Evolutionary conservation across 2,797 vertebrate genomes (phyloP), one percentile per base, ranked within the genome.

Genomic region (Glyptemys insculpta): DNA sequence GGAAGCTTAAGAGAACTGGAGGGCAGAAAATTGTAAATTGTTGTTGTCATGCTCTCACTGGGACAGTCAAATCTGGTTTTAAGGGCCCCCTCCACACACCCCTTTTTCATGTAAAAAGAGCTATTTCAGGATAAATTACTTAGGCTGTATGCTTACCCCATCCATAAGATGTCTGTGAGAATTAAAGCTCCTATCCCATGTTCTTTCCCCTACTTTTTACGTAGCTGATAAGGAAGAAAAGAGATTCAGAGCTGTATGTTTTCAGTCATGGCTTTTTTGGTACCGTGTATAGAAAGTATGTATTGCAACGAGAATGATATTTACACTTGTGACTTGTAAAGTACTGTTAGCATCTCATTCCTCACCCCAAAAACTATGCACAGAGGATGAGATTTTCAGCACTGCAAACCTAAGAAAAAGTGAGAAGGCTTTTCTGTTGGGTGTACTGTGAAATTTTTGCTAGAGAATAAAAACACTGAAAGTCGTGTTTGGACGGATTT

Each of bases 21-120:
- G 87, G 54, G 97, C 93, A 96, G 94, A 93, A 96, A 95, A 97
- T 96, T 94, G 91, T 96, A 97, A 98, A 97, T 98, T 94, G 96
- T 97, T 91, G 93, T 98, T 96, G 97, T 97, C 85, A 19, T 95
- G 95, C 97, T 98, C 98, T 98, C 96, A 81, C 41, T 87, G 97
- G 98, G 98, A 98, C 98, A 97, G 98, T 97, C 98, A 99, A 99
- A 98, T 98, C 98, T 97, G 96, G 37, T 94, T 92, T 92, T 82
- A 90, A 90, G 82, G 91, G 72, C n/a, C 78, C 86, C 53, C 4
- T 41, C 8, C 80, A 86, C 68, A 54, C 83, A 53, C 18, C 3
- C 12, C 11, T 27, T 82, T 65, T 91, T 74, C 47, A 56, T 95
- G 95, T 94, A 90, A 96, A 93, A 95, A 74, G 95, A 94, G 94